Conservation (phyloP, 2,113 vertebrate species). For the Eulemur rufifrons region DNA sequence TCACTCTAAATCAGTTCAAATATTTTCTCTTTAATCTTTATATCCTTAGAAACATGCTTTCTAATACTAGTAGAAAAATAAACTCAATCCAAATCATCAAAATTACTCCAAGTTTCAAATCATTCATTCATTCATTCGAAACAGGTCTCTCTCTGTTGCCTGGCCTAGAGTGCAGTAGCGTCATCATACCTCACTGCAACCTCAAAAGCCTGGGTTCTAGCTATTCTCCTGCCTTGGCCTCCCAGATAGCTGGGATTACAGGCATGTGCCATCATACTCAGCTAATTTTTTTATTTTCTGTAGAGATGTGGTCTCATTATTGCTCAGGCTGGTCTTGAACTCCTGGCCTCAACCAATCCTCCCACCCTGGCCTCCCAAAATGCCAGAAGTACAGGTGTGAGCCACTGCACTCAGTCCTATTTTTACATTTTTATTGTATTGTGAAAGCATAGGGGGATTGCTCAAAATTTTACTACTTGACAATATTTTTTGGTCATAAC, state of each 20-base stretch:
- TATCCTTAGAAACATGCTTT: conserved; percentile 3
- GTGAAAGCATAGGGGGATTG: background rate
- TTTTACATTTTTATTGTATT: conserved; percentile 12
- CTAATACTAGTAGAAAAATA: conserved; percentile 7
- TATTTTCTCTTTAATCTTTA: conserved; percentile 2
- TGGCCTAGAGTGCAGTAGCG: background rate
- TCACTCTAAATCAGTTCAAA: background rate
- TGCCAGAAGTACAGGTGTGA: background rate
- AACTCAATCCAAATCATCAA: background rate
- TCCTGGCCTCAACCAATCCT: background rate
- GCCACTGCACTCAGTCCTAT: background rate
- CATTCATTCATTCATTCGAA: no score
- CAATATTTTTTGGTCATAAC: background rate
- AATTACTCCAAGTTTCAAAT: conserved; percentile 1
- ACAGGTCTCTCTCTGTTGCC: background rate
- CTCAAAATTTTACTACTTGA: conserved; percentile 28
- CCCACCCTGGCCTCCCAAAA: background rate
- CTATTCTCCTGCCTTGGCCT: background rate
- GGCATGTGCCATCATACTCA: background rate
- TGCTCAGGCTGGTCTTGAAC: background rate
- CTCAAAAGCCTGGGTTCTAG: background rate
- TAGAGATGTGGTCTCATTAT: background rate
- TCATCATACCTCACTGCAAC: background rate
- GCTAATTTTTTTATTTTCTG: background rate
- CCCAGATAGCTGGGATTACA: background rate